Evolutionary conservation across 2,113 vertebrate species (phyloP), one percentile per base, ranked within the genome.

Genomic region (Triplophysa tibetana): DNA sequence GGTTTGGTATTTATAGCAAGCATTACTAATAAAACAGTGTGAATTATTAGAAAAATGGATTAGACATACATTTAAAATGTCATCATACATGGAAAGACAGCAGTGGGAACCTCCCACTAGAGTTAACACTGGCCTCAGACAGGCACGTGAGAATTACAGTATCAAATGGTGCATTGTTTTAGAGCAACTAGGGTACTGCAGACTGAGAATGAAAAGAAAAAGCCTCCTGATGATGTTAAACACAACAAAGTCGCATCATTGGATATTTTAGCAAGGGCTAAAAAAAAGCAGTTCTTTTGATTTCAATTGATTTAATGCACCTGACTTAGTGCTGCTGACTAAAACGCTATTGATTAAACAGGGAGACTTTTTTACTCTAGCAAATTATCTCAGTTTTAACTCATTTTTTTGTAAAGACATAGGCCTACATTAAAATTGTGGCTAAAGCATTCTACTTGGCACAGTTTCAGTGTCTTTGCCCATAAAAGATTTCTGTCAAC

Each of bases 131-230:
- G 73, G 41, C 73, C 60, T 75, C 58, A 19, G 26, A 75, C 4
- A n/a, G 41, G 58, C 73, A 75, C 58, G 58, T 75, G 72, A 62
- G 50, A 26, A 56, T 19, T 10, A 23, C 11, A 41, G 54, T 75
- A 63, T 75, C 16, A 75, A 63, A 75, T 62, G 43, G 58, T 75
- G 58, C 66, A 62, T 23, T 24, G 52, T 63, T 43, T 54, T 16
- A 70, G 58, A 12, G 21, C 24, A 48, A 61, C 5, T 48, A 8
- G 33, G 33, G 33, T 8, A 50, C 77, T 33, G 65, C 38, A 43
- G 41, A 2, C 4, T 23, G 50, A 10, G 19, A 62, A 67, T 19
- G 65, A 79, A n/a, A 21, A 62, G 58, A 54, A 7, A 5, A 38
- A 14, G 48, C 19, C 9, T 65, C 33, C 38, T 4, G 56, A 17